phyloP scores from a whole-genome alignment of 2,888 invertebrate genomes.

The Macropis europaea region DNA sequence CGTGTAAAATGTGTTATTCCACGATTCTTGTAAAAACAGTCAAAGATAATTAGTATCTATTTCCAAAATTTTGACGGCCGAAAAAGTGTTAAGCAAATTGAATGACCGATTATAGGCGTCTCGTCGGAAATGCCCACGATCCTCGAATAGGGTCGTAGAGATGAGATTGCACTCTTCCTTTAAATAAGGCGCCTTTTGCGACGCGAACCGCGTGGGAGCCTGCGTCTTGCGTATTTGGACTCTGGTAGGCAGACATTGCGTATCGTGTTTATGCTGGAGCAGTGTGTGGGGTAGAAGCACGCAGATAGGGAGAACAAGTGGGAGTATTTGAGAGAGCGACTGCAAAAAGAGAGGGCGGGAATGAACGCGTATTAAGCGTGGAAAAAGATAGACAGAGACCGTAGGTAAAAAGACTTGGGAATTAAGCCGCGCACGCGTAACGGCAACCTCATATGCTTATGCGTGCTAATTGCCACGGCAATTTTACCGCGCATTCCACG shows the following conservation, averaged over 20 bases:
- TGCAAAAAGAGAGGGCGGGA: constrained; percentile 20
- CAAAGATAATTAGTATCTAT: too few relatives aligned
- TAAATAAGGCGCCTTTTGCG: constrained; percentile 31
- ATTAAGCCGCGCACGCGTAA: constrained; percentile 53
- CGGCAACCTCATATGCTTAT: constrained; percentile 36
- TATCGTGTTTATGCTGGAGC: constrained; percentile 49
- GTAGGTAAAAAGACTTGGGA: constrained; percentile 34
- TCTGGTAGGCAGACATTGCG: constrained; percentile 50
- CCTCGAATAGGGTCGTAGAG: neutral
- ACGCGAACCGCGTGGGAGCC: constrained; percentile 28
- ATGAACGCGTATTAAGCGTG: constrained; percentile 21
- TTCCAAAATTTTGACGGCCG: too few relatives aligned
- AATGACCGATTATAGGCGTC: neutral
- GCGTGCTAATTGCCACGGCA: constrained; percentile 52
- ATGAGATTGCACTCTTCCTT: constrained; percentile 7
- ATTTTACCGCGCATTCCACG: constrained; percentile 31
- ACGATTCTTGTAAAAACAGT: too few relatives aligned
- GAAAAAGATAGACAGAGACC: constrained; percentile 1
- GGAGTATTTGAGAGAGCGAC: constrained; percentile 48
- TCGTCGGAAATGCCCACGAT: neutral
- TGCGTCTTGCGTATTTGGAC: constrained; percentile 35
- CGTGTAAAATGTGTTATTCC: too few relatives aligned
- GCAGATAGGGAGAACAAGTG: constrained; percentile 40
- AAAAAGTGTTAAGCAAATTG: neutral
- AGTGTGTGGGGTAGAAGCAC: constrained; percentile 32